Base-by-base conservation (phyloP, 2,113 vertebrate species). In the Odobenus rosmarus region DNA sequence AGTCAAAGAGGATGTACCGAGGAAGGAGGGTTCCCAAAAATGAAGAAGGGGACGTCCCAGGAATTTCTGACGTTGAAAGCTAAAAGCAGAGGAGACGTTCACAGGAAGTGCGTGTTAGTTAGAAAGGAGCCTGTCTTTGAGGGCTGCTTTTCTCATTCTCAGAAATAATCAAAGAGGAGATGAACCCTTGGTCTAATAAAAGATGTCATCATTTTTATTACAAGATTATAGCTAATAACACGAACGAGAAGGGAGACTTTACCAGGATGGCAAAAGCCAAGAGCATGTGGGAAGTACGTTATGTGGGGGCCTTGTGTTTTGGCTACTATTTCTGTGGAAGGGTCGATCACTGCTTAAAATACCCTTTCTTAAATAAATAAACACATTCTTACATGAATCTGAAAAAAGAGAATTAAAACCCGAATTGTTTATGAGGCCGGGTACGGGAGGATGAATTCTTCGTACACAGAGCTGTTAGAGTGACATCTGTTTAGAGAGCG, bases 31-130 rank as follows among this genome's bases (percentile, higher is more conserved):
- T 19, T 55, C 26, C 26, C n/a, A 8, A 3, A n/a, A 9, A 16
- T 0, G 2, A 53, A 57, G 24, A 5, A 7, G 8, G 5, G 67
- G 6, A 31, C 3, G 10, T 1, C 3, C 14, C 67, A 4, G 0
- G 18, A 16, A 24, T 39, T 1, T 26, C 42, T 3, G 31, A 82
- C 26, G 7, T 0, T 10, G 1, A 42, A 24, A 31, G 42, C 24
- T 8, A 5, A 49, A 15, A 36, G 39, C 21, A 36, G 84, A 39
- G 0, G 3, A 1, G 19, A 7, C 0, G 0, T 12, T 18, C 24
- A 23, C 24, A 23, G 76, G 53, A 71, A 19, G n/a, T 18, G 14
- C 5, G 7, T 9, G 76, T 18, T 31, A 39, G 46, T 46, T 31
- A 39, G 72, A 21, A 31, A 49, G 79, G 1, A 8, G 49, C 33